Evolutionary conservation across 1,140 invertebrate species (phyloP).

Genomic region (Dendrolimus punctatus): DNA sequence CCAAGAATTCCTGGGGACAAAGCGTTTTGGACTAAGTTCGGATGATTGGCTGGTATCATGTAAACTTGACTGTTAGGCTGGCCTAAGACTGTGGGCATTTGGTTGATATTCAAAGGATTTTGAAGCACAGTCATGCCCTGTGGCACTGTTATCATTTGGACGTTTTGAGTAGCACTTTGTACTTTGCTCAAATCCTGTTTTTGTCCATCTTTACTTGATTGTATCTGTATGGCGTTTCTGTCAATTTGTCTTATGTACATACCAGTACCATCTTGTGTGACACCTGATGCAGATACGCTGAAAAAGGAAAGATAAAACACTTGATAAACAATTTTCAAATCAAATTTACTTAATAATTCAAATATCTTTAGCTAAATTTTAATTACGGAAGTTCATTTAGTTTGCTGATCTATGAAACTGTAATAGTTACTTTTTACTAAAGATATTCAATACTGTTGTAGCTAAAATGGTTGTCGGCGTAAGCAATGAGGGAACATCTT

Average conservation of each 20-base stretch:
- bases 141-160: constrained; percentile 64
- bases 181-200: constrained; percentile 57
- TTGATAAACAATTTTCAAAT: constrained; percentile 1
- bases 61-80: constrained; percentile 62
- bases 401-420: no score
- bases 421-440: no score
- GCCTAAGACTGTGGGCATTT: constrained; percentile 53
- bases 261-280: constrained; percentile 46
- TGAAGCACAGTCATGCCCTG: constrained; percentile 61
- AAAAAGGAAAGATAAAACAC: constrained; percentile 11
- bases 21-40: constrained; percentile 42
- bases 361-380: no score
- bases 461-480: no score
- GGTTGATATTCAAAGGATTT: constrained; percentile 55
- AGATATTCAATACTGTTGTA: no score
- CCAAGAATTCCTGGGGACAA: constrained; percentile 43
- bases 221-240: constrained; percentile 56
- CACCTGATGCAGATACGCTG: constrained; percentile 46
- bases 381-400: no score
- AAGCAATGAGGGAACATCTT: no score
- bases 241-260: constrained; percentile 64
- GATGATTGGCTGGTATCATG: constrained; percentile 61
- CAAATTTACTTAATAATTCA: no score
- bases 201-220: constrained; percentile 48
- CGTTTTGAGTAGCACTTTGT: constrained; percentile 50